Conservation (phyloP, 2,797 vertebrate species). For the Alcedo atthis region DNA sequence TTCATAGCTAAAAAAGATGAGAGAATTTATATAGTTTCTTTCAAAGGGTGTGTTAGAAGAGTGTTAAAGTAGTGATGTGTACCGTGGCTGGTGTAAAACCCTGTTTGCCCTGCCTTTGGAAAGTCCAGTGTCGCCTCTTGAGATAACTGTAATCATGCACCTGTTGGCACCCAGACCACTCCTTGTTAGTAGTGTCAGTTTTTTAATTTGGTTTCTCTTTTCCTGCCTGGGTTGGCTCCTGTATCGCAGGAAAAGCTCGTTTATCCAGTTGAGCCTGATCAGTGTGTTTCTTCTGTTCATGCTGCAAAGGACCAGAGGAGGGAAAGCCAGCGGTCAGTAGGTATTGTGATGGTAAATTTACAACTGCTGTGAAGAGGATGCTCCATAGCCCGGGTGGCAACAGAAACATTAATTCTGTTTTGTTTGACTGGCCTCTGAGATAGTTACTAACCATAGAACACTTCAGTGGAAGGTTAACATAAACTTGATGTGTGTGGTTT, state of each 20-base stretch:
- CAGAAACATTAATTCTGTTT: neutral
- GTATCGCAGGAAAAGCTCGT: neutral
- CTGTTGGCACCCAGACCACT: neutral
- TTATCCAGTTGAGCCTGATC: slow-evolving; percentile 6
- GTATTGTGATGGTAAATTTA: neutral
- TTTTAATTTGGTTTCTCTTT: neutral
- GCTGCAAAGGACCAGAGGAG: neutral
- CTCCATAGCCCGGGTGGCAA: neutral
- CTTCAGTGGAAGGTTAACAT: neutral
- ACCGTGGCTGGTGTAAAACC: neutral
- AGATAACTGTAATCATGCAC: neutral
- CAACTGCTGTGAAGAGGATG: neutral
- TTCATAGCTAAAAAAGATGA: neutral
- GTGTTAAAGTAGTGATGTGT: neutral
- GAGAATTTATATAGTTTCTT: neutral
- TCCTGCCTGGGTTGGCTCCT: neutral
- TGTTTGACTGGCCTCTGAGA: neutral
- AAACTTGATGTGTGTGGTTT: neutral
- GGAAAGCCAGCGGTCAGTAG: neutral
- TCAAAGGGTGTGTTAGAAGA: neutral
- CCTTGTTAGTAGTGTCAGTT: neutral
- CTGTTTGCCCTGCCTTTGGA: neutral
- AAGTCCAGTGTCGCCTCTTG: neutral
- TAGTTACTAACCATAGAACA: neutral
- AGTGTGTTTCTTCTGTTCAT: neutral